Percentiles rank a stretch among this genome's conserved stretches.
Conservation (phyloP, 2,888 invertebrate genomes). For the Reticulitermes lucifugus region DNA sequence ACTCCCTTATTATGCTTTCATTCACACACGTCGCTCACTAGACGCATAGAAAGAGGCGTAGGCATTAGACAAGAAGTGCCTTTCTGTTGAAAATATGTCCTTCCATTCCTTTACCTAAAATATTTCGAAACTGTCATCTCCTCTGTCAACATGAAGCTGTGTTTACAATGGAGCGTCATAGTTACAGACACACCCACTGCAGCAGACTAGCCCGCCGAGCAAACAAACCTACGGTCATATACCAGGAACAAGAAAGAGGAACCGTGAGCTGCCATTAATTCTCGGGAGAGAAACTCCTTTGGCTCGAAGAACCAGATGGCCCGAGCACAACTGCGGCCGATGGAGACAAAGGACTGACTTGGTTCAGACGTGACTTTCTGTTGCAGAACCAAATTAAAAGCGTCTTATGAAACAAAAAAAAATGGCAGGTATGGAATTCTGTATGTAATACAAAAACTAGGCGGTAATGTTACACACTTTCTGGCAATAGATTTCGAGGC, state of each 20-base stretch:
- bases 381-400: neutral
- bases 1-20: no score
- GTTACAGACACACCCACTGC: neutral
- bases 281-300: neutral
- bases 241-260: constrained; percentile 8
- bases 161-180: neutral
- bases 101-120: neutral
- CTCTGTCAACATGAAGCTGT: neutral
- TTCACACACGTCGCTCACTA: no score
- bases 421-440: no score
- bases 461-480: no score
- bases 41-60: no score
- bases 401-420: neutral
- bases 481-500: no score
- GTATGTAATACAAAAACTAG: no score
- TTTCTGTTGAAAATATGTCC: neutral
- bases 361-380: neutral
- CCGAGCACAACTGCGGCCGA: neutral
- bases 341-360: neutral
- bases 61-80: no score
- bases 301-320: constrained; percentile 2
- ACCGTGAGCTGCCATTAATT: constrained; percentile 27
- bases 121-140: neutral
- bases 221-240: neutral
- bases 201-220: neutral